Percentiles rank a stretch among this genome's conserved stretches.
These are phyloP conservation scores for Columba guinea DNA, from an alignment of 2,797 vertebrate genomes.

Conservation along the genomic window DNA sequence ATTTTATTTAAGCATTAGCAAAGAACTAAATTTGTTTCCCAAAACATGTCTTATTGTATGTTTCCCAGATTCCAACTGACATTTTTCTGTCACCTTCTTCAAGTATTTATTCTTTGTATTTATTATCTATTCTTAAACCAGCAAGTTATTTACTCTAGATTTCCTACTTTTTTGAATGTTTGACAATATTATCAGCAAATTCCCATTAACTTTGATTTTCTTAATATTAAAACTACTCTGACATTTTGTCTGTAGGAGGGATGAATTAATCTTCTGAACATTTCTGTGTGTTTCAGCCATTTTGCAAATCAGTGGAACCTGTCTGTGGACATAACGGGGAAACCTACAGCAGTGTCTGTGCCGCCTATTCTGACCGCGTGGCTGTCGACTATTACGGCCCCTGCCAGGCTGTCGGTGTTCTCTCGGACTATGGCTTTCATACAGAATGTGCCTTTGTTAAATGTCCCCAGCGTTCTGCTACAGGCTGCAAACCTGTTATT, in stretches of 20 bases:
- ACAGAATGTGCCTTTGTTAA: constrained; percentile 84
- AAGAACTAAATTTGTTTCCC: background rate
- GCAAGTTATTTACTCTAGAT: background rate
- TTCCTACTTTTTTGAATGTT: background rate
- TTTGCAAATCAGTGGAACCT: constrained; percentile 80
- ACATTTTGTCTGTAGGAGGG: fast-evolving
- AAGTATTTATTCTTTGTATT: background rate
- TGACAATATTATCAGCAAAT: fast-evolving
- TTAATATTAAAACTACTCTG: fast-evolving
- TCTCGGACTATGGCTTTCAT: constrained; percentile 78
- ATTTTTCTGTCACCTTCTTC: background rate
- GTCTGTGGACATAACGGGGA: constrained; percentile 93
- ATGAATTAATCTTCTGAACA: fast-evolving
- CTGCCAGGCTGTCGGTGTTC: constrained; percentile 87
- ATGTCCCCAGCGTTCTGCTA: constrained; percentile 81
- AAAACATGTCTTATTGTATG: background rate
- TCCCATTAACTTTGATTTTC: background rate
- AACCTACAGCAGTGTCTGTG: constrained; percentile 88
- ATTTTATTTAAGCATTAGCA: background rate
- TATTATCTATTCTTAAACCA: background rate
- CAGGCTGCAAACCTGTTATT: constrained; percentile 84
- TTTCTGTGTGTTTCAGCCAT: constrained; percentile 73
- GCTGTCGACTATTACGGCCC: constrained; percentile 87
- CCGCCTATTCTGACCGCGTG: constrained; percentile 89
- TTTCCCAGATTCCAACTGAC: background rate